These are phyloP conservation scores for Hycleus phaleratus DNA, from an alignment of 1,140 invertebrate species.

Conservation along the genomic window DNA sequence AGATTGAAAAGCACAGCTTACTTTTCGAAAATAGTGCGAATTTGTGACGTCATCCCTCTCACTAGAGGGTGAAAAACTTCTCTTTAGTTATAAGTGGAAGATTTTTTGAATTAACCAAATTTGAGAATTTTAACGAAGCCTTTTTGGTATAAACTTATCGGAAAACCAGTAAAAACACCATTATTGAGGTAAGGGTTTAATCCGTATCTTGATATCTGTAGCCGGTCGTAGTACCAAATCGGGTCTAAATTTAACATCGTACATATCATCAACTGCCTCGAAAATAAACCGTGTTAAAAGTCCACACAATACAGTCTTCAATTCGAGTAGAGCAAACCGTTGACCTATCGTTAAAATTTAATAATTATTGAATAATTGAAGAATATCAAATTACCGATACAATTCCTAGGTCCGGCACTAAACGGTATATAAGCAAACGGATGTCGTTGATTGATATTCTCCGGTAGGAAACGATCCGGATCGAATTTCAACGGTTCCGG, in stretches of 20 bases:
- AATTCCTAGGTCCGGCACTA: conserved; percentile 55
- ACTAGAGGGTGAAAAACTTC: too few relatives aligned
- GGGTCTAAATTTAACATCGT: conserved; percentile 6
- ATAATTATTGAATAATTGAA: background rate
- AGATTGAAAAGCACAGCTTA: too few relatives aligned
- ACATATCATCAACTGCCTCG: conserved; percentile 3
- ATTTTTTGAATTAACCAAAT: too few relatives aligned
- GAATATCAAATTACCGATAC: conserved; percentile 45
- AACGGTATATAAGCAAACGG: conserved; percentile 54
- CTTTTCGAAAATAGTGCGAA: too few relatives aligned
- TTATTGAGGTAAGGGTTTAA: too few relatives aligned
- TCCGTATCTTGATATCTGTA: background rate
- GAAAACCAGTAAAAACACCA: too few relatives aligned
- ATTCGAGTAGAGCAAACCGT: conserved; percentile 50
- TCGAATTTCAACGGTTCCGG: conserved; percentile 58
- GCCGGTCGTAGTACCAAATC: conserved; percentile 10
- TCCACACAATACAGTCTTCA: conserved; percentile 46
- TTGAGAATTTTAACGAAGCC: too few relatives aligned
- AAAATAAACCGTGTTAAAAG: conserved; percentile 43
- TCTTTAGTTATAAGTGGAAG: too few relatives aligned
- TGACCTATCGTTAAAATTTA: conserved; percentile 35
- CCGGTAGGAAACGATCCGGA: conserved; percentile 59
- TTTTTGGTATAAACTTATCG: too few relatives aligned
- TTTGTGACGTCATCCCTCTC: too few relatives aligned
- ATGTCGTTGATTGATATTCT: conserved; percentile 43